Conservation (phyloP, 2,113 vertebrate species). For the Andinoacara biseriatus region DNA sequence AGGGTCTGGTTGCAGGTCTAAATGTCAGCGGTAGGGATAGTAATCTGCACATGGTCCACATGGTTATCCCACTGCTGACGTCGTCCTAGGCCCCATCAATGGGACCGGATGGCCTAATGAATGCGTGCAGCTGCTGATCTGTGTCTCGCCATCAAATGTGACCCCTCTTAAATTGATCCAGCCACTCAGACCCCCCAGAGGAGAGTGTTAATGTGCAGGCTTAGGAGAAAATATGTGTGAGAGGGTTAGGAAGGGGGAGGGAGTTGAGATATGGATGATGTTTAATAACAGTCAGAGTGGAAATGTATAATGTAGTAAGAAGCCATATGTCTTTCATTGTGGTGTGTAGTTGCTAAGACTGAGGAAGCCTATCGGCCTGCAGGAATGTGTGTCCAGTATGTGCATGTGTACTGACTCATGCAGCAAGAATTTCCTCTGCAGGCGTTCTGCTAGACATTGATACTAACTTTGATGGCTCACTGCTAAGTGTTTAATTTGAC, state of each 20-base stretch:
- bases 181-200: constrained; percentile 45
- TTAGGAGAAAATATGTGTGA: neutral
- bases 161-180: constrained; percentile 51
- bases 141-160: constrained; percentile 35
- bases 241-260: neutral
- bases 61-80: constrained; percentile 66
- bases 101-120: constrained; percentile 75
- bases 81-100: constrained; percentile 53
- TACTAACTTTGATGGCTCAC: constrained; percentile 12
- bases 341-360: neutral
- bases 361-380: neutral
- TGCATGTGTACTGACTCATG: constrained; percentile 11
- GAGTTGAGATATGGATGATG: neutral
- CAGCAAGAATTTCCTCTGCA: constrained; percentile 5
- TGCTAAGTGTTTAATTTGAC: constrained; percentile 7
- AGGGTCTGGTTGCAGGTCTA: constrained; percentile 54
- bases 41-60: constrained; percentile 67
- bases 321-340: constrained; percentile 8
- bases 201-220: constrained; percentile 27
- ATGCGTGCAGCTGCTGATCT: constrained; percentile 77
- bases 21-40: constrained; percentile 40
- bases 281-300: neutral
- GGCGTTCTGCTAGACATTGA: constrained; percentile 11
- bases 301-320: constrained; percentile 2
- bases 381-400: neutral